phyloP scores from a whole-genome alignment of 2,888 invertebrate genomes.

The Lithodes maja region DNA sequence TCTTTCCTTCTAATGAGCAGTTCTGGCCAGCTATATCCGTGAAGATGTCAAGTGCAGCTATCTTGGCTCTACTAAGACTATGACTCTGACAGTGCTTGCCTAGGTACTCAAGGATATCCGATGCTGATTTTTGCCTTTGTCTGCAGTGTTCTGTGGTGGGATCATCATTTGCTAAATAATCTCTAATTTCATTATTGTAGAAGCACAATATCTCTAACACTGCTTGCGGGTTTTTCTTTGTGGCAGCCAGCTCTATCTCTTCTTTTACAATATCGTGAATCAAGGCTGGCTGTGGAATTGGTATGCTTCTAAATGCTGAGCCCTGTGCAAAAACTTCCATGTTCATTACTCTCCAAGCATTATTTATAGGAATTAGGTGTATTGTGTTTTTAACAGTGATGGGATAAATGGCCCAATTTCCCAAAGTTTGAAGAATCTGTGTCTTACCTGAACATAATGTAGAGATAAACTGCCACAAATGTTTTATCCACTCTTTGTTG shows the following conservation, averaged over 20 bases:
- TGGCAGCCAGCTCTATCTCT: slow-evolving; percentile 29
- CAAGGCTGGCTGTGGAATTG: slow-evolving; percentile 7
- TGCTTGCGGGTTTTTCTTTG: slow-evolving; percentile 14
- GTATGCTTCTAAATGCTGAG: slow-evolving; percentile 9
- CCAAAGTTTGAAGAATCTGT: slow-evolving; percentile 20
- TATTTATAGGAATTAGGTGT: slow-evolving; percentile 15
- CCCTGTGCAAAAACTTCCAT: background rate
- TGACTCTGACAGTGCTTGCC: background rate
- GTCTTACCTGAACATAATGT: background rate
- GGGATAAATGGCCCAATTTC: slow-evolving; percentile 48
- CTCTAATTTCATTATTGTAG: too few species aligned
- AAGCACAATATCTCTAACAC: background rate
- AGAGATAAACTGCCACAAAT: slow-evolving; percentile 29
- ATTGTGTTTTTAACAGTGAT: background rate
- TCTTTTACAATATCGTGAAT: background rate
- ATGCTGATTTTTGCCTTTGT: background rate
- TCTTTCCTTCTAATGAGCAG: background rate
- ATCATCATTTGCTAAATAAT: too few species aligned
- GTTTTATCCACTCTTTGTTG: slow-evolving; percentile 3
- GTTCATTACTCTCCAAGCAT: slow-evolving; percentile 23
- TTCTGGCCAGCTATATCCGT: background rate
- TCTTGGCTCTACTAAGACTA: background rate
- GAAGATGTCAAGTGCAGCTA: slow-evolving; percentile 15
- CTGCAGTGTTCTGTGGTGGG: too few species aligned
- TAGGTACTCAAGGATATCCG: slow-evolving; percentile 15